Conservation (phyloP, 2,797 vertebrate genomes). For the Lophotriccus pileatus region DNA sequence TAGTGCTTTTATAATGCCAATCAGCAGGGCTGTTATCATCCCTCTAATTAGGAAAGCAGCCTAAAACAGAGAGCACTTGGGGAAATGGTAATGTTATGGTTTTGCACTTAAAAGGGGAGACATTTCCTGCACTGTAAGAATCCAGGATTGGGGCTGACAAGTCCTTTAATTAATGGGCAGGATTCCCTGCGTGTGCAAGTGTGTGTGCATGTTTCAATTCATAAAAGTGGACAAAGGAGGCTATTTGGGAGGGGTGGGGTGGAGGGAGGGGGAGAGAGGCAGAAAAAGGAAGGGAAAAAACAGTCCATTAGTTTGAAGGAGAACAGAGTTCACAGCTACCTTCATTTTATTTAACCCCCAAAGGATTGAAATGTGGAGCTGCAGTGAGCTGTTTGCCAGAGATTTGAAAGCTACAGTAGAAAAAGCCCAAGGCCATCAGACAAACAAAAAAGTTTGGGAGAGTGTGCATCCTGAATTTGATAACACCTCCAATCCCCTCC, state of each 20-base stretch:
- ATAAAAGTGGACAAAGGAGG: slow-evolving; percentile 83
- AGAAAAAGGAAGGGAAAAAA: slow-evolving; percentile 11
- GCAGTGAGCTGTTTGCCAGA: slow-evolving; percentile 63
- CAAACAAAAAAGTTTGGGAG: slow-evolving; percentile 69
- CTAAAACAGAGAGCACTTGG: slow-evolving; percentile 89
- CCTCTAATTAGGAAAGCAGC: slow-evolving; percentile 89
- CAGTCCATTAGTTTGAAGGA: slow-evolving; percentile 78
- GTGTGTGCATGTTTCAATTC: slow-evolving; percentile 78
- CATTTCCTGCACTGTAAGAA: slow-evolving; percentile 80
- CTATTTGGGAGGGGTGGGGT: slow-evolving; percentile 50
- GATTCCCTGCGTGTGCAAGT: slow-evolving; percentile 78
- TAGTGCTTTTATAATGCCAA: slow-evolving; percentile 93
- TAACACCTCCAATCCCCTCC: neutral
- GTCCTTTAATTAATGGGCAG: slow-evolving; percentile 83
- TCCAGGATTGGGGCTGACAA: slow-evolving; percentile 81
- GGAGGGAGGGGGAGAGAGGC: neutral
- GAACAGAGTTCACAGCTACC: slow-evolving; percentile 77
- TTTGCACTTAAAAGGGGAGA: slow-evolving; percentile 89
- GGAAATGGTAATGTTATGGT: slow-evolving; percentile 89
- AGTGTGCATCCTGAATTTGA: slow-evolving; percentile 19
- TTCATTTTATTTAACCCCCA: slow-evolving; percentile 75
- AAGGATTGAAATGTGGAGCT: slow-evolving; percentile 71
- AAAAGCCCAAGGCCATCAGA: slow-evolving; percentile 71
- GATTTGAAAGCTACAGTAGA: slow-evolving; percentile 66
- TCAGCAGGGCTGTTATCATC: slow-evolving; percentile 88